phyloP scores from a whole-genome alignment of 2,888 invertebrate species.

The Agrilus biguttatus region DNA sequence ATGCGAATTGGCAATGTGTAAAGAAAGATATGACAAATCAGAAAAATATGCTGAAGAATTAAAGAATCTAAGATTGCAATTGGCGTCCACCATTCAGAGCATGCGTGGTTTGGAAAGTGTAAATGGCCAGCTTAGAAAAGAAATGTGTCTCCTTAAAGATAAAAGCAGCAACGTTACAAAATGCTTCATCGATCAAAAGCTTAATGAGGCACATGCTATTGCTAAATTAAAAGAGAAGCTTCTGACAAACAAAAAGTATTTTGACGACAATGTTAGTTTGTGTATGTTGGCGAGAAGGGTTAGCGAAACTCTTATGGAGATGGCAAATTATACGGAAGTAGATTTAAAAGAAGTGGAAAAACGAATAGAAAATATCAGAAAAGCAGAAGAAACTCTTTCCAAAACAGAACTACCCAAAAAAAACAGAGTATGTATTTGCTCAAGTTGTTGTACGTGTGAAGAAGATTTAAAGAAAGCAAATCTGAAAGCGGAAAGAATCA shows the following conservation, averaged over 20 bases:
- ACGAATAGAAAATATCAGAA: no score
- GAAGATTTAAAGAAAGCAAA: no score
- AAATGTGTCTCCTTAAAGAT: constrained; percentile 16
- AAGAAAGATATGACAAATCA: constrained; percentile 3
- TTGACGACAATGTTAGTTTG: constrained; percentile 10
- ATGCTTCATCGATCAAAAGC: constrained; percentile 26
- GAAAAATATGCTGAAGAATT: constrained; percentile 18
- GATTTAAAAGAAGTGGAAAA: no score
- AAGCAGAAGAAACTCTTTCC: not conserved
- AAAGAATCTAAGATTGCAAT: constrained; percentile 19
- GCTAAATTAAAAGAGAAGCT: constrained; percentile 11
- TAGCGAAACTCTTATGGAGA: constrained; percentile 17
- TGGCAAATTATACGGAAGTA: not conserved
- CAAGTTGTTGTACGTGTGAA: no score
- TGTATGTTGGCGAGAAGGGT: constrained; percentile 21
- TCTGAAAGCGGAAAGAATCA: no score
- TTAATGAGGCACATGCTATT: constrained; percentile 26
- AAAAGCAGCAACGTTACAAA: constrained; percentile 24
- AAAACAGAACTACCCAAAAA: constrained; percentile 7
- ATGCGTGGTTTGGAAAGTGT: constrained; percentile 18
- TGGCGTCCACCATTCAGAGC: constrained; percentile 19
- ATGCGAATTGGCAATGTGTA: no score
- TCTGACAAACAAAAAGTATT: not conserved
- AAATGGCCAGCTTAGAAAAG: constrained; percentile 20
- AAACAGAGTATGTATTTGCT: no score